Conservation (phyloP, 2,888 invertebrate genomes). For the Trachelus tabidus region DNA sequence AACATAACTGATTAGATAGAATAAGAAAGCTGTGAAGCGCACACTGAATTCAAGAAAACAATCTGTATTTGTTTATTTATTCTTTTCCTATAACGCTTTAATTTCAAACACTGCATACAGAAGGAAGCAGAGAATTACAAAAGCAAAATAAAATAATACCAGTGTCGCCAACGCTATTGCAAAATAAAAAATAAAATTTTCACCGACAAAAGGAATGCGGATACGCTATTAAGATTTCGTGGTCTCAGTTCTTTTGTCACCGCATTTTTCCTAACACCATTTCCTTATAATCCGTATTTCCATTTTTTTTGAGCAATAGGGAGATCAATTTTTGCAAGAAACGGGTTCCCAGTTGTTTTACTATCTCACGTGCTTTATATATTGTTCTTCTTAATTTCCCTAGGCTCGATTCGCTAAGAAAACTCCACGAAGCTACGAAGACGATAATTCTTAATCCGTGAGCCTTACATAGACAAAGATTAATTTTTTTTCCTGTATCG, state of each 20-base stretch:
- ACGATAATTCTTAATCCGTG: constrained; percentile 4
- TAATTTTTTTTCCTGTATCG: constrained; percentile 42
- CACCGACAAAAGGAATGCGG: not conserved
- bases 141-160: constrained; percentile 6
- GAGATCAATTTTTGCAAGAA: not conserved
- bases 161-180: not conserved
- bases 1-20: not conserved
- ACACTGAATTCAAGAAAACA: not conserved
- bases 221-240: not conserved
- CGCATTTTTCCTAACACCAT: not conserved
- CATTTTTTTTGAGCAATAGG: not conserved
- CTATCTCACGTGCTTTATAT: not conserved
- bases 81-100: constrained; percentile 15
- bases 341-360: not conserved
- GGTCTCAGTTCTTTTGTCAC: not conserved
- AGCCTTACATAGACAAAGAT: constrained; percentile 39
- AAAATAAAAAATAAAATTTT: not conserved
- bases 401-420: not conserved
- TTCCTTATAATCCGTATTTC: not conserved
- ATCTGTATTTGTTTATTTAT: not conserved
- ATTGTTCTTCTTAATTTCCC: not conserved
- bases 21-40: not conserved
- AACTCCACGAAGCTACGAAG: not conserved
- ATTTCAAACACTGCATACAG: constrained; percentile 12
- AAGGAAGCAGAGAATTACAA: constrained; percentile 12